A percentile compares a stretch with the other conserved stretches of the same genome.
Evolutionary conservation across 2,113 vertebrate genomes (phyloP).

Genomic region (Excalfactoria chinensis): DNA sequence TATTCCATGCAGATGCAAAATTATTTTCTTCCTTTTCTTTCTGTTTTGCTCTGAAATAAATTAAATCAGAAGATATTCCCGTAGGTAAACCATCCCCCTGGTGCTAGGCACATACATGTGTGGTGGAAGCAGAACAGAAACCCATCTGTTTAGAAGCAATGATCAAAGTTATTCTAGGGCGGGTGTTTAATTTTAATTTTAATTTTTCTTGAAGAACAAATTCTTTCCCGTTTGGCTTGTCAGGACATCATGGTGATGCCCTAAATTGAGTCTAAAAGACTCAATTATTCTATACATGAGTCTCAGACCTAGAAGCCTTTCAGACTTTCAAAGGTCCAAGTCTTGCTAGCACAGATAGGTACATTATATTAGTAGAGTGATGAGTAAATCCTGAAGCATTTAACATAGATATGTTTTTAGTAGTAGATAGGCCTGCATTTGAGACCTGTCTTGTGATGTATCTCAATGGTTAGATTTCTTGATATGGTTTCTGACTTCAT

Average conservation of each 20-base stretch:
- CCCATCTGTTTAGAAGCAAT: background rate
- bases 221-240: background rate
- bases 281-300: background rate
- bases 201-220: background rate
- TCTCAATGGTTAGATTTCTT: background rate
- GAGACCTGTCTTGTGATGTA: background rate
- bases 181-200: background rate
- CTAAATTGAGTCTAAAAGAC: too few relatives aligned
- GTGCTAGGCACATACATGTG: background rate
- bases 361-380: background rate
- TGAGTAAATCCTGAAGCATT: background rate
- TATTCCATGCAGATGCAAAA: background rate
- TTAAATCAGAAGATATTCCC: background rate
- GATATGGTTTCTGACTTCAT: background rate
- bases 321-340: background rate
- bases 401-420: background rate
- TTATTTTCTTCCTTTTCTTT: background rate
- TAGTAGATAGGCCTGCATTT: background rate
- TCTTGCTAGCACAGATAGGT: background rate
- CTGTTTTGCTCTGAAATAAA: background rate
- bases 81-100: background rate
- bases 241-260: rapidly evolving
- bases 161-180: background rate
- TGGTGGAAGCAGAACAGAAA: background rate
- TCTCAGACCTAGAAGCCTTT: background rate